Evolutionary conservation across 2,888 invertebrate species (phyloP), one percentile per base, ranked within the genome.

Genomic region (Andricus quercusramuli): DNA sequence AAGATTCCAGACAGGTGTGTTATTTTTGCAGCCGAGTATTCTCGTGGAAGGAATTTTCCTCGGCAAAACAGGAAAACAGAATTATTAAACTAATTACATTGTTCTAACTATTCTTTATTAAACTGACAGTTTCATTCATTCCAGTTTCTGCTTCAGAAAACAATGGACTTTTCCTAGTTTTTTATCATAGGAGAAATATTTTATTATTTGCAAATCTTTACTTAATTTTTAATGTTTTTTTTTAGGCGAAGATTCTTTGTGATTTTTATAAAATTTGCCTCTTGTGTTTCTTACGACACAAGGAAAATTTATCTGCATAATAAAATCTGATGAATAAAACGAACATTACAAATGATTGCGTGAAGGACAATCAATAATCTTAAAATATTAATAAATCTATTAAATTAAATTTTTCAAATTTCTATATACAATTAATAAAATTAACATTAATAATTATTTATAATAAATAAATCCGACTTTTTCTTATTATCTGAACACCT

Each of bases 21-120:
- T 70, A 29, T 70, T 70, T 70, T 47, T 68, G 22, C 9, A 68
- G 22, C 25, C 44, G 47, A 47, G 15, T 25, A 47, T 25, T 22
- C 68, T 68, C 68, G n/a, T 29, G 29, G 32, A 20, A 70, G 51
- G 70, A 70, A 70, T 70, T 70, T 70, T 70, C 70, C 70, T 70
- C 29, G 47, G 47, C 15, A 51, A 70, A 70, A 70, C 70, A 51
- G 47, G 51, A 70, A 70, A 70, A 70, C 29, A 47, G 32, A 17
- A 11, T 70, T 70, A 70, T 51, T 70, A 25, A 25, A 22, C 25
- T 51, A 70, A 70, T 70, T 32, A 51, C 70, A 29, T 56, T 51
- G 11, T 67, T n/a, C 6, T 56, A 51, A 25, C 70, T 51, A 51
- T 66, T 66, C 11, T 20, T 51, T 51, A 29, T 47, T 51, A 11